These are phyloP conservation scores for Semnornis frantzii DNA, from an alignment of 2,113 vertebrate genomes.

Conservation along the genomic window DNA sequence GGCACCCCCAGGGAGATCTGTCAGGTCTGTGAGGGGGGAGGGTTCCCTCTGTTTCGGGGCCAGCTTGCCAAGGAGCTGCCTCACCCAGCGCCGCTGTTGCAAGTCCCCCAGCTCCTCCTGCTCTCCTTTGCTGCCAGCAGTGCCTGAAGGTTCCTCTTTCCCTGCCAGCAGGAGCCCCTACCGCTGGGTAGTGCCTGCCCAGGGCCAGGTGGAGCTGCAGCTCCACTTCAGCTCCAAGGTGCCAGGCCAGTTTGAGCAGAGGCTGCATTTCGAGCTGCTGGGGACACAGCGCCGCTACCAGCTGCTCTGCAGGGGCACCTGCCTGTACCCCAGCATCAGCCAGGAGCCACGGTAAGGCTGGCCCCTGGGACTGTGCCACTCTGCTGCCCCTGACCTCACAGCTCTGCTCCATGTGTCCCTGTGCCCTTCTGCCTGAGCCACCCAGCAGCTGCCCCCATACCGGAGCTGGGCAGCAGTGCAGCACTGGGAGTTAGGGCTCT, in stretches of 20 bases:
- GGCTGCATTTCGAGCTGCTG: slow-evolving; percentile 4
- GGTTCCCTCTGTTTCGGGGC: not conserved
- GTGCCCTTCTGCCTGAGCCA: not conserved
- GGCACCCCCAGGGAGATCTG: slow-evolving; percentile 24
- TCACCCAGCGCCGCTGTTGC: too few species aligned
- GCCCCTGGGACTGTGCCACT: not conserved
- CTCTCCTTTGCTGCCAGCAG: not conserved
- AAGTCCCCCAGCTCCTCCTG: not conserved
- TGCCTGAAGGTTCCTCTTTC: not conserved
- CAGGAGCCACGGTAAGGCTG: slow-evolving; percentile 21
- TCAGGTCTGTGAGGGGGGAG: slow-evolving; percentile 55
- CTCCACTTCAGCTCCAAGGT: slow-evolving; percentile 80
- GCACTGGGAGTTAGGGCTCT: not conserved
- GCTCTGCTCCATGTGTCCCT: not conserved
- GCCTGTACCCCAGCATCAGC: too few species aligned
- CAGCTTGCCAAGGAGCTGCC: not conserved
- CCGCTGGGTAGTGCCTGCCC: slow-evolving; percentile 87
- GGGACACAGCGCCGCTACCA: too few species aligned
- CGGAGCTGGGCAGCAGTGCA: not conserved
- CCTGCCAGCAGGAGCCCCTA: slow-evolving; percentile 73
- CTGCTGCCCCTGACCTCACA: not conserved
- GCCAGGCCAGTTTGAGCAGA: slow-evolving; percentile 81
- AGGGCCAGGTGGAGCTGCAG: slow-evolving; percentile 73
- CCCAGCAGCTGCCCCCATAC: not conserved
- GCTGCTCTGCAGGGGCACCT: too few species aligned